Evolutionary conservation across 2,888 invertebrate genomes (phyloP), one percentile per base, ranked within the genome.

Genomic region (Aporophyla lueneburgensis): DNA sequence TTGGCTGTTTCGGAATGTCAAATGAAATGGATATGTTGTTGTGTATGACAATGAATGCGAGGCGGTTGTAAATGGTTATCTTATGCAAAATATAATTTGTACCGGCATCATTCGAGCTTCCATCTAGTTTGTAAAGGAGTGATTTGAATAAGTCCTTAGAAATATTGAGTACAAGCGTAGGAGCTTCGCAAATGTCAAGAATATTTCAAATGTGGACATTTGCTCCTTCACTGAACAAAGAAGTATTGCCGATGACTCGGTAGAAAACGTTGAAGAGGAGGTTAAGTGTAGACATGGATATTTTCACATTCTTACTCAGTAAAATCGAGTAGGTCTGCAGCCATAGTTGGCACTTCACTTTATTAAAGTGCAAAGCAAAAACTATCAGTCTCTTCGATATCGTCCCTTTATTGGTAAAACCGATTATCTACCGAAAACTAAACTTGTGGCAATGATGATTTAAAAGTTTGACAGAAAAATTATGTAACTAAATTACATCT

Each of bases 1-100:
- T 74, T 69, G 61, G 59, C 7, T 68, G 54, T 58, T 40, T 69
- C 62, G 12, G 74, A 76, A 84, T 82, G 59, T 67, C 63, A 5
- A 77, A 67, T 85, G 19, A 24, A 66, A 76, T 75, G 5, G 21
- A 75, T 58, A 33, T 56, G 40, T 51, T 49, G n/a, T 40, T 40
- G 6, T 58, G 49, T 56, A 16, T 46, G 27, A 71, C 53, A 49
- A 33, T 54, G 12, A 33, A 56, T 59, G 54, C 54, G 24, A 53
- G 43, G 5, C 40, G n/a, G 33, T 77, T 27, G 46, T 49, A 40
- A 71, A 65, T 71, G n/a, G 51, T 59, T 62, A 66, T 77, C 70
- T 71, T 43, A 69, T 73, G 51, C 19, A 46, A 49, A 59, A 33
- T 27, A 14, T 24, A n/a, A 54, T 54, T 78, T 27, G n/a, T 16